Percentiles rank a stretch among this genome's conserved stretches.
Conservation (phyloP, 2,888 invertebrate species). For the Eutolmus rufibarbis region DNA sequence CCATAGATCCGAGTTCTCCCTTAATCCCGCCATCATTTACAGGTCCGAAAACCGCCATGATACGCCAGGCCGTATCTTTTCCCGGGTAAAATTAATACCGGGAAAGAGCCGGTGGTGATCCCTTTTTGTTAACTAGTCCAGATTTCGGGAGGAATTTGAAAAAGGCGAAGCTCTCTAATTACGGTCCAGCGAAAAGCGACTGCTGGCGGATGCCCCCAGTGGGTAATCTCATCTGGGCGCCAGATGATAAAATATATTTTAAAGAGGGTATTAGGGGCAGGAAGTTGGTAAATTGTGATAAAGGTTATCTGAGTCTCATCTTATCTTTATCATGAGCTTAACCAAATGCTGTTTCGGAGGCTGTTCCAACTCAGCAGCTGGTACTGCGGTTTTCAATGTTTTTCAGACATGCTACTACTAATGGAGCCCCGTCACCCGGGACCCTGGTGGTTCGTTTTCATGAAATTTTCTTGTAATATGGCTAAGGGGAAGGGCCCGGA, state of each 20-base stretch:
- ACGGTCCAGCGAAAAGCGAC: background rate
- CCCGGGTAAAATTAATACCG: background rate
- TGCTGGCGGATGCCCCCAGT: background rate
- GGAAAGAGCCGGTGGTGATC: background rate
- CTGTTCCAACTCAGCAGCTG: conserved; percentile 6
- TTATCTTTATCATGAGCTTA: conserved; percentile 13
- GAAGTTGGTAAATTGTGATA: conserved; percentile 28
- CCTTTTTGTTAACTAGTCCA: background rate
- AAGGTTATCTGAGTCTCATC: conserved; percentile 34
- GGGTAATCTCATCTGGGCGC: conserved; percentile 7
- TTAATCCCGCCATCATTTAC: background rate
- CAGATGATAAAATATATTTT: conserved; percentile 33
- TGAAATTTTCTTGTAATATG: background rate
- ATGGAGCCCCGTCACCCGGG: background rate
- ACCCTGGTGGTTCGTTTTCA: background rate
- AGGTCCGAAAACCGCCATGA: background rate
- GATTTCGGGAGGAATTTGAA: conserved; percentile 7
- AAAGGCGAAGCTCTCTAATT: conserved; percentile 17
- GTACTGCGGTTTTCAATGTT: background rate
- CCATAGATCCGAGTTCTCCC: background rate
- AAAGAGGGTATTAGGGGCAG: conserved; percentile 27
- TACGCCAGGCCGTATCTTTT: background rate
- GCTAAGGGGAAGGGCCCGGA: background rate
- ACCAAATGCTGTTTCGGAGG: conserved; percentile 5
- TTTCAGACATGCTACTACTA: background rate